Base-by-base conservation (phyloP, 2,113 vertebrate species). In the Forbesichthys papilliferus region DNA sequence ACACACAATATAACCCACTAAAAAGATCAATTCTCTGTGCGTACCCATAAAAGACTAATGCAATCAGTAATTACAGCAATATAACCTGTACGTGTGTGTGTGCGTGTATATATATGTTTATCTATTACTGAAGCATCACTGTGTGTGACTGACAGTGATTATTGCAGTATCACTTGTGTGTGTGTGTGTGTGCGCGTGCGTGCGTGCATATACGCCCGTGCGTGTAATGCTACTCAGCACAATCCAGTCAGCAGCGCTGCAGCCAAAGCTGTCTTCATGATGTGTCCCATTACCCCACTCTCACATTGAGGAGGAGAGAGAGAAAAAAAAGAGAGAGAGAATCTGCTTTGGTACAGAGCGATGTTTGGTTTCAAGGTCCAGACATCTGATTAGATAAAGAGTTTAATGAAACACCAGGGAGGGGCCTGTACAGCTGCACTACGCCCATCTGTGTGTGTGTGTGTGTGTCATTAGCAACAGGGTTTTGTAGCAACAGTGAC, bases 361-460 rank as follows among this genome's bases (percentile, higher is more conserved):
- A 34, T 74, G 75, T 83, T 87, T 69, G 73, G 84, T 86, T 88
- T 84, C 90, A 90, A 90, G 85, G 89, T 90, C 77, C 84, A 84
- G 78, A 57, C 77, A 1, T 61, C 49, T 49, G 87, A 88, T 90
- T 78, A 92, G 90, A 89, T 88, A 88, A 27, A 87, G 72, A 73
- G 77, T 78, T 87, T 77, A 88, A 83, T 86, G 84, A 82, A 88
- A 65, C 76, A 42, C 27, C 67, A 68, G 78, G 75, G 81, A 77
- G 78, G 73, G 79, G 74, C 75, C 33, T 11, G n/a, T 16, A 56
- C 70, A 73, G 73, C 68, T 60, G 61, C 69, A 73, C 64, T 66
- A 55, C 60, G 66, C 6, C n/a, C 11, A 33, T 57, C 47, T 11
- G 58, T 49, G 62, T 54, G 13, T 52, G 61, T 62, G 66, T 57